Evolutionary conservation across 2,888 invertebrate genomes (phyloP), one percentile per base, ranked within the genome.

Genomic region (Agriopis leucophaearia): DNA sequence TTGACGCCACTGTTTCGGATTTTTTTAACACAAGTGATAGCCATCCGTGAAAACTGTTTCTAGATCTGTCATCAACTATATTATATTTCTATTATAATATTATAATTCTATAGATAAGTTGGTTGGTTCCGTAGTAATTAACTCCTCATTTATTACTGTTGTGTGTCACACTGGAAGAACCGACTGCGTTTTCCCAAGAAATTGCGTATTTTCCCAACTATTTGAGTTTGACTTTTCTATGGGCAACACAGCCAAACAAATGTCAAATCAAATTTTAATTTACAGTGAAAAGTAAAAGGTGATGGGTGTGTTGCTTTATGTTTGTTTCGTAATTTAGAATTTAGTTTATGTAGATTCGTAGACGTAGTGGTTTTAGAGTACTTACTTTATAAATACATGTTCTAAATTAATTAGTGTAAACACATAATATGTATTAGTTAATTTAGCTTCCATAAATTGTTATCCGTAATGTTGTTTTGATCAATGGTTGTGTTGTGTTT

Each of bases 271-370:
- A 83, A 80, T 73, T 85, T 58, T 87, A 77, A 87, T 87, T 88
- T 88, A 85, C 85, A 88, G 88, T 89, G 83, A 84, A 88, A 89
- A 88, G 88, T 89, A 87, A 84, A 83, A 85, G 86, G 87, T 66
- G 87, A 83, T 88, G 92, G 92, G 91, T 90, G 93, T 92, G 91
- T 88, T 85, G 86, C 86, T 88, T 89, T 87, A 81, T 85, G 81
- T 88, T 88, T 80, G 81, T 82, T 85, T 81, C 72, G 70, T 71
- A 65, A 70, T 64, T 60, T 74, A 71, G 40, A 40, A 44, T 54
- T 66, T 66, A 59, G 48, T 64, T 64, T 64, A 52, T 12, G 47
- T 60, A 61, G 48, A 54, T 18, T 58, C 65, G 54, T 60, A 55
- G 44, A 55, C 42, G 45, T 61, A 55, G 54, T 50, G 8, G 16